Evolutionary conservation across 2,888 invertebrate species (phyloP).

Genomic region (Branchinecta sandiegonensis): DNA sequence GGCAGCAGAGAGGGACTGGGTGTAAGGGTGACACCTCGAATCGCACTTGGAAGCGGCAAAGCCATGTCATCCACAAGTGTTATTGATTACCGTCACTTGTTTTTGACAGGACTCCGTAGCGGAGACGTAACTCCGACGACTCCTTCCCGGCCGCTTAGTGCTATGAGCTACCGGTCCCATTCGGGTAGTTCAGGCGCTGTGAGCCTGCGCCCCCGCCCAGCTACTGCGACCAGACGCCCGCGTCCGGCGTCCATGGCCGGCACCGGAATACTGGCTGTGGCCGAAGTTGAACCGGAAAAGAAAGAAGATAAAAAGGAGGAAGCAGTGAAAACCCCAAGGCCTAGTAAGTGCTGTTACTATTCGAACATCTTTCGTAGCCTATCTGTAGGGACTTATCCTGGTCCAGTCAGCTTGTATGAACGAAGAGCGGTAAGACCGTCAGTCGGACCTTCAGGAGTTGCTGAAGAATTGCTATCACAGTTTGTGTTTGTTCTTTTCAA

Average conservation of each 20-base stretch:
- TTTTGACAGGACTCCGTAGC: background rate
- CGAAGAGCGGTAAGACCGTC: no score
- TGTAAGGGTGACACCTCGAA: no score
- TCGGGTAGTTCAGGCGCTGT: conserved; percentile 24
- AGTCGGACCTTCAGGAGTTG: no score
- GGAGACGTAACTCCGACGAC: conserved; percentile 56
- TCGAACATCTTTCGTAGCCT: no score
- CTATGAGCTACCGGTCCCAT: conserved; percentile 53
- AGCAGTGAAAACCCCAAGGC: conserved; percentile 1
- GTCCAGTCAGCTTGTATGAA: no score
- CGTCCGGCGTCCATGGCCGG: conserved; percentile 69
- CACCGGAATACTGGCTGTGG: conserved; percentile 46
- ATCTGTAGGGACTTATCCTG: no score
- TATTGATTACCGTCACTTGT: background rate
- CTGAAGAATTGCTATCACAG: no score
- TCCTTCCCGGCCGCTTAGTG: conserved; percentile 65
- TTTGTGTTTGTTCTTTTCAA: no score
- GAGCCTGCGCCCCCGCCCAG: conserved; percentile 36
- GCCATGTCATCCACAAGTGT: no score
- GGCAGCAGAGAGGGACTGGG: no score
- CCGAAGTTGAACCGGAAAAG: conserved; percentile 22
- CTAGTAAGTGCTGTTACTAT: background rate
- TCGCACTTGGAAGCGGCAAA: no score
- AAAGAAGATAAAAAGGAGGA: conserved; percentile 33
- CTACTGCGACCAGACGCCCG: conserved; percentile 43